Conservation (phyloP, 2,888 invertebrate species). For the Scaptomyza flava region DNA sequence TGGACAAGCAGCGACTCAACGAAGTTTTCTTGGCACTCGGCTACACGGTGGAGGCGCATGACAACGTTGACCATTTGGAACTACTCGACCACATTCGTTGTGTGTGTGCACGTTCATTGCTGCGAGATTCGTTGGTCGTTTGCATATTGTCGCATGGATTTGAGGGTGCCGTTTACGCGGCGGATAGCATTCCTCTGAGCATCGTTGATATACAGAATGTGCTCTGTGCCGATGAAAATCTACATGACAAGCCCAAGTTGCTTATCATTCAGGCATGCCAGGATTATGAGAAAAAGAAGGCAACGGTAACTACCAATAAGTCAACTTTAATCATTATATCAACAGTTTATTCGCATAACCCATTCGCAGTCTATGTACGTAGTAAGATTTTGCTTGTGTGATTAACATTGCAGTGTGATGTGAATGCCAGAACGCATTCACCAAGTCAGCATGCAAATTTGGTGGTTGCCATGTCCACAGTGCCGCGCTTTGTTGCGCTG, state of each 20-base stretch:
- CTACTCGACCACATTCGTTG: constrained; percentile 70
- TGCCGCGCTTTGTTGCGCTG: constrained; percentile 80
- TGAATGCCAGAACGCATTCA: constrained; percentile 40
- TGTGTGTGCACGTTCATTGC: constrained; percentile 67
- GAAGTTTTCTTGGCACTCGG: constrained; percentile 77
- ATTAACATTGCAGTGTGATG: constrained; percentile 23
- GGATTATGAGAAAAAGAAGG: constrained; percentile 74
- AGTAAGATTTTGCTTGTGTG: too few relatives aligned
- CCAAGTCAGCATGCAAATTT: constrained; percentile 70
- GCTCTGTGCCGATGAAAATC: constrained; percentile 82
- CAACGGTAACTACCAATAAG: constrained; percentile 28
- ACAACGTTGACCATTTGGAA: constrained; percentile 75
- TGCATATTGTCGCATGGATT: constrained; percentile 83
- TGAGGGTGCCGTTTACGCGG: constrained; percentile 85
- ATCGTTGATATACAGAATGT: constrained; percentile 85
- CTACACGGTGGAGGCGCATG: constrained; percentile 65
- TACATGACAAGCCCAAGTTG: constrained; percentile 86
- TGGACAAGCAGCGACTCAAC: constrained; percentile 68
- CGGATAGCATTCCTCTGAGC: constrained; percentile 85
- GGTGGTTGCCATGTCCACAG: constrained; percentile 81
- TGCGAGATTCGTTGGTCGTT: constrained; percentile 81
- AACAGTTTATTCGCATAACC: too few relatives aligned
- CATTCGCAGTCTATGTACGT: too few relatives aligned
- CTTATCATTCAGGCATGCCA: constrained; percentile 87
- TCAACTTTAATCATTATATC: too few relatives aligned